Evolutionary conservation across 2,113 vertebrate genomes (phyloP), one percentile per base, ranked within the genome.

Genomic region (Cryptotis parvus): DNA sequence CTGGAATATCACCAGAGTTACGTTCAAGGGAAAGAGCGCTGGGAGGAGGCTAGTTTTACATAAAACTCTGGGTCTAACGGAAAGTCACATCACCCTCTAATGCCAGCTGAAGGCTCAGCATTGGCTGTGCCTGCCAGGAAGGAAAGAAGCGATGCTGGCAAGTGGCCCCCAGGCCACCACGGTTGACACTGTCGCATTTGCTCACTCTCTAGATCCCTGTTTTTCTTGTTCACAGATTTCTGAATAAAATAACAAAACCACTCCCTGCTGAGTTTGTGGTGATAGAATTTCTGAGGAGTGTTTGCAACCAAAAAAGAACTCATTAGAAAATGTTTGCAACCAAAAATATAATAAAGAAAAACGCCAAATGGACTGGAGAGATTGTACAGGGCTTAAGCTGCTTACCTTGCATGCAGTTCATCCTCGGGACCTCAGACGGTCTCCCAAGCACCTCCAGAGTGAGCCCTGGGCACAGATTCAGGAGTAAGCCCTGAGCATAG

Each of bases 281-380:
- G 11, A 43, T 91, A 45, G 43, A 86, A 24, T 81, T 9, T 63
- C 77, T 76, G 14, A 89, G 55, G 69, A 84, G 52, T 84, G 55
- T 65, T 89, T 45, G 72, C 65, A 39, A 90, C 78, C 65, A 87
- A 82, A n/a, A 88, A 87, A 95, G n/a, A 93, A 90, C 61, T 11
- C 33, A 27, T 6, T 66, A 26, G 52, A 61, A 85, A 74, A 91
- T 65, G 22, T 49, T 49, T 10, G 14, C 9, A 49, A 49, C 45
- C 43, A 6, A 45, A 49, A 49, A 49, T 49, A 49, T 49, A 49
- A 49, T 49, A 10, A 24, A 22, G 3, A 55, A 55, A 22, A 55
- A 55, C 20, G 15, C 20, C 6, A 55, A 20, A 5, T 2, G 52
- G 18, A 18, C 18, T 55, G 11, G 20, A 15, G 52, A 22, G 6